These are phyloP conservation scores for Plebejus melissa DNA, from an alignment of 2,888 invertebrate genomes.

Conservation along the genomic window DNA sequence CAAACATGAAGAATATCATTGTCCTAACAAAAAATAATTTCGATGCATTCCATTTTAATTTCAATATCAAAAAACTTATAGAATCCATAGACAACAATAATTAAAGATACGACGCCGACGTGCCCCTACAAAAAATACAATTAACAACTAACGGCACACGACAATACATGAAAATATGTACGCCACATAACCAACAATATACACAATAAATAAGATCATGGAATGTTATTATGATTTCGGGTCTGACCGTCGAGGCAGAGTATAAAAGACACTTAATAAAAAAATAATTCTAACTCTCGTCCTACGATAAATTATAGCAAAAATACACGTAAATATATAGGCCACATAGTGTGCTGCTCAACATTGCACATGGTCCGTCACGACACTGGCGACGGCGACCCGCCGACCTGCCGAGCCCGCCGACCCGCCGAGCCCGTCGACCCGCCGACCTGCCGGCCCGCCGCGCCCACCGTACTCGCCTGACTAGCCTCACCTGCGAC, in stretches of 20 bases:
- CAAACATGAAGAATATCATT: not conserved
- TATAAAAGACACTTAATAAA: conserved; percentile 47
- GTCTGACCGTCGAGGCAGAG: conserved; percentile 48
- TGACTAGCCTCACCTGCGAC: conserved; percentile 27
- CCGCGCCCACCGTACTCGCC: conserved; percentile 1
- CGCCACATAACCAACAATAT: conserved; percentile 66
- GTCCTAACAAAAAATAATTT: conserved; percentile 1
- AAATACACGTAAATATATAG: conserved; percentile 69
- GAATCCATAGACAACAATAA: not conserved
- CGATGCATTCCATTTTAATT: conserved; percentile 7
- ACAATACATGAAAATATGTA: conserved; percentile 76
- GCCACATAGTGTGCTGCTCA: conserved; percentile 40
- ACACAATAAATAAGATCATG: conserved; percentile 79
- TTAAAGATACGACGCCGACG: not conserved
- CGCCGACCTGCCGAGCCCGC: no score
- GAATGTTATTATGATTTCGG: conserved; percentile 73
- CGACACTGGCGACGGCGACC: not conserved
- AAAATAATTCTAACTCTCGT: conserved; percentile 67
- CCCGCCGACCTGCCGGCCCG: not conserved
- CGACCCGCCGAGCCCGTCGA: no score
- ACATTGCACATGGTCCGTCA: conserved; percentile 35
- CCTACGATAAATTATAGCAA: conserved; percentile 73
- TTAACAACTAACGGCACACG: conserved; percentile 60
- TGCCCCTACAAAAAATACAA: conserved; percentile 15
- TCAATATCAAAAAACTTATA: conserved; percentile 28